Evolutionary conservation across 2,888 invertebrate genomes (phyloP), one percentile per base, ranked within the genome.

Genomic region (Orthonevra nobilis): DNA sequence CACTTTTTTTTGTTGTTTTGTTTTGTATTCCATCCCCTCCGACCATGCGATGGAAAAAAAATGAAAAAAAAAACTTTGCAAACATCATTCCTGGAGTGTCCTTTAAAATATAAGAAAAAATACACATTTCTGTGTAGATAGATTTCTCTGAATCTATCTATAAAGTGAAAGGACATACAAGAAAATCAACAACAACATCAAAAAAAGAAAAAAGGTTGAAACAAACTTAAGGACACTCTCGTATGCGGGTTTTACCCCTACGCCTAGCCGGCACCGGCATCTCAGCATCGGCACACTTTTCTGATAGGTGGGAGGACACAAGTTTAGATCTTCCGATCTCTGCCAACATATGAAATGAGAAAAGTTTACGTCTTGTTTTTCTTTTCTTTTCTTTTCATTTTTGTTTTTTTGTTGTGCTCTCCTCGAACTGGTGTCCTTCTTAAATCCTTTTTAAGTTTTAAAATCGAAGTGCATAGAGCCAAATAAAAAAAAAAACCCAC

Each of bases 201-300:
- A 40, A 15, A 9, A 20, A 48, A 14, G 54, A 42, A 20, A 42
- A 66, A 73, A 69, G 63, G 60, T 54, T 64, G 58, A 64, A 74
- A 63, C 50, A 73, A 73, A 74, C 69, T 69, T 81, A 74, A 74
- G 64, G 75, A 68, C 64, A 66, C 69, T 75, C 69, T 75, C 44
- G 40, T 44, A 79, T 79, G 58, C 72, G 77, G 52, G 52, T 19
- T n/a, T n/a, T n/a, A 12, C 17, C 2, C n/a, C 32, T 12, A 12
- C 23, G 10, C 38, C 38, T 40, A 20, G 15, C 38, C 28, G 14
- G 26, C 19, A 10, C 32, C 50, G n/a, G n/a, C n/a, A n/a, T n/a
- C n/a, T n/a, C n/a, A n/a, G n/a, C n/a, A n/a, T n/a, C n/a, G n/a
- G 38, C 28, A 46, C 64, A 58, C 28, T 54, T 50, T 61, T 63